Evolutionary conservation across 2,888 invertebrate species (phyloP).

Genomic region (Dryocosmus kuriphilus): DNA sequence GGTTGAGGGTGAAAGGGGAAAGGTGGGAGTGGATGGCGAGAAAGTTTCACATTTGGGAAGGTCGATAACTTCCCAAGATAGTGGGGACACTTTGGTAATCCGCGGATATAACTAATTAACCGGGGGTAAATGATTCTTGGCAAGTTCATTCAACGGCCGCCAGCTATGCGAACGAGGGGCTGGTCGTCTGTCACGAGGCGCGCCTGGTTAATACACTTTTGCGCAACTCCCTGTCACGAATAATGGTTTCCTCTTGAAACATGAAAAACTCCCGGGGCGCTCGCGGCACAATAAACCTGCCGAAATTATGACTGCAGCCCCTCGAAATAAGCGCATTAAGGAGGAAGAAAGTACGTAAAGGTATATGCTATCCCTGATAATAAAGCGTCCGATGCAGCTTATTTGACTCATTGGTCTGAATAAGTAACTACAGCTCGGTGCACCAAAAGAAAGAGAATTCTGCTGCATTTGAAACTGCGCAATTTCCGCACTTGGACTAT

Average conservation of each 20-base stretch:
- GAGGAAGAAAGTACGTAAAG: conserved; percentile 40
- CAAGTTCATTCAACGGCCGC: conserved; percentile 58
- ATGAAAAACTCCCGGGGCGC: conserved; percentile 62
- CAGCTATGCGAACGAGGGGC: conserved; percentile 60
- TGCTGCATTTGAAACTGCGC: conserved; percentile 35
- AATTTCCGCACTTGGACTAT: conserved; percentile 13
- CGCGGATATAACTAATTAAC: conserved; percentile 63
- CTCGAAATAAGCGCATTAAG: conserved; percentile 56
- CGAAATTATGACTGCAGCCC: conserved; percentile 67
- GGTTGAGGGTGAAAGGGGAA: neutral
- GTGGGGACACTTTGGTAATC: conserved; percentile 38
- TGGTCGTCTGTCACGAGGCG: conserved; percentile 68
- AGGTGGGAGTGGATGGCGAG: neutral
- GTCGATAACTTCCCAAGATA: conserved; percentile 9
- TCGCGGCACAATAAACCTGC: conserved; percentile 65
- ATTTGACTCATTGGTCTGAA: conserved; percentile 37
- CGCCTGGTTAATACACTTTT: conserved; percentile 69
- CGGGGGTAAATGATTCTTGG: conserved; percentile 64
- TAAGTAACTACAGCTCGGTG: conserved; percentile 16
- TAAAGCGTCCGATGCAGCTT: conserved; percentile 36
- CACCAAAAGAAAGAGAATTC: conserved; percentile 4
- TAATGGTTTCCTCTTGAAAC: conserved; percentile 68
- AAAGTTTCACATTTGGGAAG: conserved; percentile 23
- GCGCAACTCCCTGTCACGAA: conserved; percentile 69
- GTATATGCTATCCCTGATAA: conserved; percentile 26